Conservation (phyloP, 2,888 invertebrate species). For the Oasisia sp. region DNA sequence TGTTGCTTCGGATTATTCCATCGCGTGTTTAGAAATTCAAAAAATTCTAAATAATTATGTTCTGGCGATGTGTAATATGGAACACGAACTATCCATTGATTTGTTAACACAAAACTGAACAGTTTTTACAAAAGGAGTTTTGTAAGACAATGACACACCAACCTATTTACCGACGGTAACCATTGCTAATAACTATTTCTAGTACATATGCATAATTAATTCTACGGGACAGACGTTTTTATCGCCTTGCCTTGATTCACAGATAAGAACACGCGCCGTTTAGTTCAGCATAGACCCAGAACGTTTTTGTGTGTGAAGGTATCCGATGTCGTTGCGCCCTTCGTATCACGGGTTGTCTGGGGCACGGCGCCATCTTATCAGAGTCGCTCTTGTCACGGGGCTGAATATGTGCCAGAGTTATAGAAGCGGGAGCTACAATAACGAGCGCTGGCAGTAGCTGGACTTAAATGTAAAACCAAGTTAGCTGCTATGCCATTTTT, state of each 20-base stretch:
- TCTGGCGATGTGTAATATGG: too few species aligned
- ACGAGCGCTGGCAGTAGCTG: background rate
- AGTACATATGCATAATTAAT: background rate
- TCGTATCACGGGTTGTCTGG: background rate
- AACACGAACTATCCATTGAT: background rate
- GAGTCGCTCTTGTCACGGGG: background rate
- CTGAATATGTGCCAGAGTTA: background rate
- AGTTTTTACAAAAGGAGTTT: background rate
- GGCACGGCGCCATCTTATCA: background rate
- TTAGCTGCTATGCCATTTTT: background rate
- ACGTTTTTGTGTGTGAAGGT: background rate
- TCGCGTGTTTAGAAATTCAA: too few species aligned
- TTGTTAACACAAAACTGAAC: background rate
- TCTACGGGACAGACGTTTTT: background rate
- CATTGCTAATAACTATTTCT: background rate
- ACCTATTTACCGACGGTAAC: too few species aligned
- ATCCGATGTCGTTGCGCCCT: background rate
- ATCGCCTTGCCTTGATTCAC: background rate
- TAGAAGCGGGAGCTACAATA: background rate
- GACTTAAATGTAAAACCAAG: background rate
- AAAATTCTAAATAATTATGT: too few species aligned
- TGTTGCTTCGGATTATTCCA: too few species aligned
- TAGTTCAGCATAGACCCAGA: background rate
- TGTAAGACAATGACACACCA: background rate
- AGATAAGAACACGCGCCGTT: background rate